Percentiles rank a stretch among this genome's conserved stretches.
These are phyloP conservation scores for Aptenodytes forsteri DNA, from an alignment of 2,113 vertebrate genomes.

Conservation along the genomic window DNA sequence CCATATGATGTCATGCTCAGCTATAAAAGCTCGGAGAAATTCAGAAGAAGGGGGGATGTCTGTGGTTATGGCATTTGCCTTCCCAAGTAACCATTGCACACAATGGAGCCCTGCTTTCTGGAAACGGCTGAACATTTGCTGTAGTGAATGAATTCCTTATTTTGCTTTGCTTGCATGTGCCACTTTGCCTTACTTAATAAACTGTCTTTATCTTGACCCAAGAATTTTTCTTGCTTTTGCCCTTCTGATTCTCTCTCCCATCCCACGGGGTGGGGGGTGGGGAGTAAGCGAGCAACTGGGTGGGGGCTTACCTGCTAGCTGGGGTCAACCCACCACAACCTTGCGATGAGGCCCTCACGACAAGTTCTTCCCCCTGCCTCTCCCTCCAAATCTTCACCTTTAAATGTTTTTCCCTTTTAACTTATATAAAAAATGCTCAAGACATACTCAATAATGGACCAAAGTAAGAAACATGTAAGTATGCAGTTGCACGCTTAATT, in stretches of 20 bases:
- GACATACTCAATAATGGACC: background rate
- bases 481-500: background rate
- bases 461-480: background rate
- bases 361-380: background rate
- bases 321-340: background rate
- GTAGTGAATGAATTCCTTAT: background rate
- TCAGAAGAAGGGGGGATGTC: background rate
- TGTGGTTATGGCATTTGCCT: background rate
- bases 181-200: background rate
- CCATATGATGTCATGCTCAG: background rate
- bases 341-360: background rate
- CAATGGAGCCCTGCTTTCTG: background rate
- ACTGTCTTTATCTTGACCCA: background rate
- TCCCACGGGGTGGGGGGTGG: no score
- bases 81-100: background rate
- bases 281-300: accelerated
- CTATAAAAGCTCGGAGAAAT: background rate
- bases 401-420: background rate
- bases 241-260: background rate
- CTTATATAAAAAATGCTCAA: background rate
- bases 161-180: background rate
- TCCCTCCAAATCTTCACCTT: background rate
- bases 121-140: background rate
- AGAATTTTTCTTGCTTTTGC: background rate
- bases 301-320: background rate